Evolutionary conservation across 2,888 invertebrate species (phyloP).

Genomic region (Crepidodera aurea): DNA sequence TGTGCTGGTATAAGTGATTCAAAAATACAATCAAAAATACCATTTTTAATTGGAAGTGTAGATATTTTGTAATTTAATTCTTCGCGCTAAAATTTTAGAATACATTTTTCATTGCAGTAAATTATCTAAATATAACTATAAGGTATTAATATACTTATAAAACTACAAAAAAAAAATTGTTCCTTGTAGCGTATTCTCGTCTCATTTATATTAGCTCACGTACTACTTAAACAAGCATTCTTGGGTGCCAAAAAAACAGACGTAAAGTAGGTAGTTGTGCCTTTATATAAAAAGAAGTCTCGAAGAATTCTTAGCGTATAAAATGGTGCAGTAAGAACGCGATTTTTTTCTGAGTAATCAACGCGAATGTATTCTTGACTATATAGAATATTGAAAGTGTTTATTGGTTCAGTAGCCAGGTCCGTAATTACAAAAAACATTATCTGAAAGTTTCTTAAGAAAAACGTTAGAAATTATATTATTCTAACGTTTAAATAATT

Average conservation of each 20-base stretch:
- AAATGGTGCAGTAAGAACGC: constrained; percentile 30
- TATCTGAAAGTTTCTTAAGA: too few species aligned
- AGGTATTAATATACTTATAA: too few species aligned
- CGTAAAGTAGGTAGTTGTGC: constrained; percentile 57
- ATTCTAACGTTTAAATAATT: too few species aligned
- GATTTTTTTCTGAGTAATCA: constrained; percentile 43
- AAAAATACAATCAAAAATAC: not conserved
- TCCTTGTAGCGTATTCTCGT: not conserved
- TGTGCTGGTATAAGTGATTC: not conserved
- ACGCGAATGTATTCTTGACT: constrained; percentile 50
- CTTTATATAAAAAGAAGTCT: constrained; percentile 48
- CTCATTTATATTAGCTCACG: not conserved
- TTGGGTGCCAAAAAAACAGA: constrained; percentile 62
- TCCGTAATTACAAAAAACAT: too few species aligned
- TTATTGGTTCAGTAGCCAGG: not conserved
- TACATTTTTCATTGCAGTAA: too few species aligned
- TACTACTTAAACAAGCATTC: constrained; percentile 55
- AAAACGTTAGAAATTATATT: too few species aligned
- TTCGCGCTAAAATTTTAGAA: not conserved
- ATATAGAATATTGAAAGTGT: constrained; percentile 30
- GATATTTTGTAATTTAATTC: not conserved
- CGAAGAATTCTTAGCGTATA: constrained; percentile 31
- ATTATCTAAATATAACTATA: too few species aligned
- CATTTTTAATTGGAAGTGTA: not conserved
- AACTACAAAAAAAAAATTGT: too few species aligned